Conservation (phyloP, 2,888 invertebrate genomes). For the Abrostola tripartita region DNA sequence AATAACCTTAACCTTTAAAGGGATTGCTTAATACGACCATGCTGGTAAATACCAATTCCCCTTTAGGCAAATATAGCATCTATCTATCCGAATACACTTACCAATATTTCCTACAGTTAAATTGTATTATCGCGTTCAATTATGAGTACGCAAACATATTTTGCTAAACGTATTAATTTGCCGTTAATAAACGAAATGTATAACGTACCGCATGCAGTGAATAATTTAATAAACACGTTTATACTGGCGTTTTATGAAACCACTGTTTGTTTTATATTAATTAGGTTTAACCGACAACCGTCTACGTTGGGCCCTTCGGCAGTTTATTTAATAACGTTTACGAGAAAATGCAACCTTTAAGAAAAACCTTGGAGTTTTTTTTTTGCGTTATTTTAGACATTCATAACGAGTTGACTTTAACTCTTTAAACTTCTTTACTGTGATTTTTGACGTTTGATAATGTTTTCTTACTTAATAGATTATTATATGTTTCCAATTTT, state of each 20-base stretch:
- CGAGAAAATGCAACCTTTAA: slow-evolving; percentile 6
- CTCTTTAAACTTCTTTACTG: too few species aligned
- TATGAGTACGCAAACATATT: slow-evolving; percentile 26
- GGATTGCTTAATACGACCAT: too few species aligned
- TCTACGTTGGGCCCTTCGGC: slow-evolving; percentile 16
- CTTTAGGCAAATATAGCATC: too few species aligned
- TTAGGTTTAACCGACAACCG: slow-evolving; percentile 27
- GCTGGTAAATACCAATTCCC: too few species aligned
- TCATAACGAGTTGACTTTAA: too few species aligned
- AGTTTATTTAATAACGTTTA: slow-evolving; percentile 28
- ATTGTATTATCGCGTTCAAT: not conserved
- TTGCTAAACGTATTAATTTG: slow-evolving; percentile 36
- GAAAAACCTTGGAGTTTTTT: not conserved
- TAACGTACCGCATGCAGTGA: slow-evolving; percentile 45
- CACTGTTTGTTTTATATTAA: slow-evolving; percentile 30
- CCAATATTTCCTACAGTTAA: not conserved
- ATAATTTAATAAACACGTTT: slow-evolving; percentile 41
- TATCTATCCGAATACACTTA: too few species aligned
- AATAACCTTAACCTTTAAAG: too few species aligned
- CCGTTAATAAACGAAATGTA: slow-evolving; percentile 26
- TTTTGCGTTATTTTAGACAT: not conserved
- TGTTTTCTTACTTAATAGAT: too few species aligned
- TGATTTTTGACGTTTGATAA: too few species aligned
- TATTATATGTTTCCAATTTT: too few species aligned
- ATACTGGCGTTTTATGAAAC: slow-evolving; percentile 35